Evolutionary conservation across 2,888 invertebrate species (phyloP), one percentile per base, ranked within the genome.

Genomic region (Smittia aterrima): DNA sequence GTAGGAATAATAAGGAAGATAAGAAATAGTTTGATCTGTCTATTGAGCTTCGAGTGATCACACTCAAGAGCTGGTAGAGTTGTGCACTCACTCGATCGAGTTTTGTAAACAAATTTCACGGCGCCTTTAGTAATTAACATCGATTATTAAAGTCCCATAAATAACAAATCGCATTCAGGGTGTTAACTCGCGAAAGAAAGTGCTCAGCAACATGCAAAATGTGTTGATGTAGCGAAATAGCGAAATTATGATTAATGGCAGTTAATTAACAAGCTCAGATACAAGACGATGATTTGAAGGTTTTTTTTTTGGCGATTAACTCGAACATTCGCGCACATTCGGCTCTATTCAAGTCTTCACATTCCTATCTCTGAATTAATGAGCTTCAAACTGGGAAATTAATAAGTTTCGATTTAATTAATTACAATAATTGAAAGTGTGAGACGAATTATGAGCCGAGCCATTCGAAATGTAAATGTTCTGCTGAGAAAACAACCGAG

Each of bases 81-180:
- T n/a, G n/a, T n/a, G n/a, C 9, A 54, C 9, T 54, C 9, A 9
- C 6, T 38, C 6, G 6, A 38, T 38, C 6, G 6, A 38, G 6
- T 38, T 38, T 38, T 38, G 7, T 25, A 27, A 1, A 67, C 16
- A 47, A 67, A 47, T 67, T 66, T 16, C 67, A 41, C 47, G 67
- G 67, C 67, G 67, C 67, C 47, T 67, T 47, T 24, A 22, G 67
- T 67, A 67, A 67, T 67, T 67, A 67, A 67, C 40, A 47, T 6
- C 67, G 47, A 41, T 67, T 67, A 67, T 67, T 67, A 67, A 67
- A 67, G 40, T 67, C 22, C 40, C 67, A 67, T 67, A 47, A 67
- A 67, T 41, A 38, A 67, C 32, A 24, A 58, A 47, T 24, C 16
- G 11, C n/a, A 41, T 24, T 67, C 41, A 67, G 41, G n/a, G 67